Percentiles rank a stretch among this genome's conserved stretches.
Conservation (phyloP, 1,140 invertebrate species). For the Saxidomus purpurata region DNA sequence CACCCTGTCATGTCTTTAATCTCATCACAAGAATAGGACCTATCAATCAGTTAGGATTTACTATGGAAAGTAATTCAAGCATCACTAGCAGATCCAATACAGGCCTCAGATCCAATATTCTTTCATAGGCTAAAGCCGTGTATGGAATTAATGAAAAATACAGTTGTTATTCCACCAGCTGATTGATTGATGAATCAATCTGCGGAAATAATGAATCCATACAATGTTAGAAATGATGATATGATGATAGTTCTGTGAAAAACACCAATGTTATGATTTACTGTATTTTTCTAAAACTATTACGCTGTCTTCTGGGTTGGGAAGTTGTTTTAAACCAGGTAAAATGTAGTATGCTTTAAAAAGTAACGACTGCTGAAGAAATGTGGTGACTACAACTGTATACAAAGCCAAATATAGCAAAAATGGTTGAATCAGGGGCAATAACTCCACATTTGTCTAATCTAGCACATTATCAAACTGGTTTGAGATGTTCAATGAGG, state of each 20-base stretch:
- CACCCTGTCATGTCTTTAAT: neutral
- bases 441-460: too few species aligned
- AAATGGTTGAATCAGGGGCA: too few species aligned
- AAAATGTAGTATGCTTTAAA: too few species aligned
- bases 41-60: constrained; percentile 14
- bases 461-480: too few species aligned
- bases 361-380: too few species aligned
- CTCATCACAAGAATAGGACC: constrained; percentile 18
- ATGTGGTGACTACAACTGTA: too few species aligned
- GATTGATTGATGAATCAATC: constrained; percentile 48
- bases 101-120: neutral
- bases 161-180: neutral
- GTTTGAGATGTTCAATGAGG: too few species aligned
- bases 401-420: too few species aligned
- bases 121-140: neutral
- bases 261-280: neutral
- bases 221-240: constrained; percentile 6
- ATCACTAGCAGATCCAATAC: neutral
- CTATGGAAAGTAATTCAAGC: constrained; percentile 26
- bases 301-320: too few species aligned
- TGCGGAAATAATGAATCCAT: neutral
- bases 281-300: too few species aligned
- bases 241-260: neutral
- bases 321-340: too few species aligned
- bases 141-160: constrained; percentile 44